phyloP scores from a whole-genome alignment of 1,140 invertebrate genomes.

The Drosophila ogumai region DNA sequence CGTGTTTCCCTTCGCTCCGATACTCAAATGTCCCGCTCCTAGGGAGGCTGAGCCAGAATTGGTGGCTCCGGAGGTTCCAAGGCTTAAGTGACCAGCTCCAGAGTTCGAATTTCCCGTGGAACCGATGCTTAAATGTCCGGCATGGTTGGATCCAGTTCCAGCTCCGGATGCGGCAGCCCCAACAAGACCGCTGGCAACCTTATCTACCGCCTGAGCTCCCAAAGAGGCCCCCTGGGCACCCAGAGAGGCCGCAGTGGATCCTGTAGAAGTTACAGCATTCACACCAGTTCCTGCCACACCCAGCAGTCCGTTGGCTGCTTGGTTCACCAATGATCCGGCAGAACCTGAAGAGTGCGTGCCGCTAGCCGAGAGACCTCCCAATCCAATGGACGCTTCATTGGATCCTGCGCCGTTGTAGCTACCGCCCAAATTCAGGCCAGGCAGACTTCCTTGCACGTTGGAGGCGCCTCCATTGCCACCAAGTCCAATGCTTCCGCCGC shows the following conservation, averaged over 20 bases:
- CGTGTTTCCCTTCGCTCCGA: neutral
- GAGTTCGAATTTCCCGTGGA: neutral
- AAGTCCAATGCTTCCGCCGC: conserved; percentile 16
- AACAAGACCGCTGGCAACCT: neutral
- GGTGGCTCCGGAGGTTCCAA: neutral
- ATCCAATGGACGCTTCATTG: conserved; percentile 9
- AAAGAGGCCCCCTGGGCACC: neutral
- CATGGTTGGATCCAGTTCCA: neutral
- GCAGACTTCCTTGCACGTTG: conserved; percentile 10
- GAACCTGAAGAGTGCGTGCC: neutral
- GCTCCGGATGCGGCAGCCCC: neutral
- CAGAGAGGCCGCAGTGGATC: neutral
- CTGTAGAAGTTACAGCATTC: conserved; percentile 1
- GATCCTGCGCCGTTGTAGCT: conserved; percentile 15
- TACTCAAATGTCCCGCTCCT: conserved; percentile 5
- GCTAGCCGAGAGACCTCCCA: conserved; percentile 1
- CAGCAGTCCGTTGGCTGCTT: conserved; percentile 16
- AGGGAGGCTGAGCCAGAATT: neutral
- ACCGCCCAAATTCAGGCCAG: conserved; percentile 16
- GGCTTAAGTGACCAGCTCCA: neutral
- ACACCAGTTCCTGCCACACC: conserved; percentile 4
- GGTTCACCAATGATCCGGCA: conserved; percentile 5
- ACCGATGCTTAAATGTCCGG: neutral
- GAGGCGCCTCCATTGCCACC: conserved; percentile 4
- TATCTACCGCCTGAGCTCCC: neutral